Conservation (phyloP, 2,888 invertebrate genomes). For the Brenthis ino region DNA sequence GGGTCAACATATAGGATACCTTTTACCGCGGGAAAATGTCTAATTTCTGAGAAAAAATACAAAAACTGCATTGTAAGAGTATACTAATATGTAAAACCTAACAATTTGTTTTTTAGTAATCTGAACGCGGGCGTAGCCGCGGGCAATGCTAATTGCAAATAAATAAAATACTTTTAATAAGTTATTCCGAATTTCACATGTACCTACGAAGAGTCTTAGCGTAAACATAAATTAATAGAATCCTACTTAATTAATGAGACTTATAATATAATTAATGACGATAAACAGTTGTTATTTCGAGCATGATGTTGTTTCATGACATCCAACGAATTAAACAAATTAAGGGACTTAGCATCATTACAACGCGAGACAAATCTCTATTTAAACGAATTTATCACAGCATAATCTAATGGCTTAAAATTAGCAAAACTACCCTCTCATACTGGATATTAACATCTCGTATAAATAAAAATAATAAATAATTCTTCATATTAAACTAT, state of each 20-base stretch:
- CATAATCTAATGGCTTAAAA: conserved; percentile 7
- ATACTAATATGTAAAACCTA: too few relatives aligned
- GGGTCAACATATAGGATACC: too few relatives aligned
- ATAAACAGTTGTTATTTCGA: conserved; percentile 61
- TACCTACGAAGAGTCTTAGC: neutral
- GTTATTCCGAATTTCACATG: too few relatives aligned
- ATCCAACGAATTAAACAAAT: conserved; percentile 58
- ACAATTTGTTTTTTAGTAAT: too few relatives aligned
- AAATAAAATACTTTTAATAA: too few relatives aligned
- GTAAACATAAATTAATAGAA: conserved; percentile 52
- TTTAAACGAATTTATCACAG: conserved; percentile 31
- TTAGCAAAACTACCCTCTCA: neutral
- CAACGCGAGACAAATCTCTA: conserved; percentile 40
- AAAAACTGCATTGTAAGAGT: too few relatives aligned
- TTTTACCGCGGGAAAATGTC: too few relatives aligned
- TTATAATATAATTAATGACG: conserved; percentile 62
- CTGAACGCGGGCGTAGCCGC: too few relatives aligned
- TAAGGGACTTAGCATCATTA: conserved; percentile 46
- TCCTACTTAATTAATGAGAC: conserved; percentile 55
- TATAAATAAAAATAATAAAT: neutral
- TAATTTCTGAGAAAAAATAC: too few relatives aligned
- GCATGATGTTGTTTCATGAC: conserved; percentile 58
- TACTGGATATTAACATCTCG: neutral
- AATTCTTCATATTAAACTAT: neutral
- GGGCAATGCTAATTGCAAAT: too few relatives aligned